Conservation (phyloP, 1,140 invertebrate genomes). For the Pemphigus obesinymphae region DNA sequence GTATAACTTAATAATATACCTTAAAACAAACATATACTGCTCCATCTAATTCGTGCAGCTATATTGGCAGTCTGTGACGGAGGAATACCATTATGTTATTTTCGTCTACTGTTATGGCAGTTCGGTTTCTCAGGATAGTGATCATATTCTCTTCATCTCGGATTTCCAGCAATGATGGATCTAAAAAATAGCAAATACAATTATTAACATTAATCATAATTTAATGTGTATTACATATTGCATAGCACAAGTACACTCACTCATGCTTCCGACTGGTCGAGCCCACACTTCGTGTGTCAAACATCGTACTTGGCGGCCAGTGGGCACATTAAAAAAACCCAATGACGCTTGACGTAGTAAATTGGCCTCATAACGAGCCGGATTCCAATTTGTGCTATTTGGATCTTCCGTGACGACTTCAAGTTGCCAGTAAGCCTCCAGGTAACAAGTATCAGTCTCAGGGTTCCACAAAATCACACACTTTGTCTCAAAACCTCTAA, state of each 20-base stretch:
- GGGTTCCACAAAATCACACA: conserved; percentile 47
- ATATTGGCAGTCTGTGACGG: neutral
- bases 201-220: neutral
- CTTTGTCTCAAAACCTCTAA: conserved; percentile 45
- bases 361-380: conserved; percentile 43
- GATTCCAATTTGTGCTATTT: conserved; percentile 34
- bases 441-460: conserved; percentile 42
- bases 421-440: conserved; percentile 47
- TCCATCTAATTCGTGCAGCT: neutral
- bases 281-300: conserved; percentile 32
- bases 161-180: conserved; percentile 15
- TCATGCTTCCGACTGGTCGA: neutral
- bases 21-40: neutral
- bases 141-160: conserved; percentile 33
- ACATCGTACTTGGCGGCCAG: neutral
- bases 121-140: conserved; percentile 9
- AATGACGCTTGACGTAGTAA: conserved; percentile 31
- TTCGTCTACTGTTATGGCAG: neutral
- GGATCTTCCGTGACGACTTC: conserved; percentile 20
- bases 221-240: neutral
- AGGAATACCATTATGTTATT: neutral
- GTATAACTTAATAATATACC: neutral
- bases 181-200: neutral
- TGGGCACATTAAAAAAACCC: conserved; percentile 35
- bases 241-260: neutral